phyloP scores from a whole-genome alignment of 2,888 invertebrate genomes.

The Catocala fraxini region DNA sequence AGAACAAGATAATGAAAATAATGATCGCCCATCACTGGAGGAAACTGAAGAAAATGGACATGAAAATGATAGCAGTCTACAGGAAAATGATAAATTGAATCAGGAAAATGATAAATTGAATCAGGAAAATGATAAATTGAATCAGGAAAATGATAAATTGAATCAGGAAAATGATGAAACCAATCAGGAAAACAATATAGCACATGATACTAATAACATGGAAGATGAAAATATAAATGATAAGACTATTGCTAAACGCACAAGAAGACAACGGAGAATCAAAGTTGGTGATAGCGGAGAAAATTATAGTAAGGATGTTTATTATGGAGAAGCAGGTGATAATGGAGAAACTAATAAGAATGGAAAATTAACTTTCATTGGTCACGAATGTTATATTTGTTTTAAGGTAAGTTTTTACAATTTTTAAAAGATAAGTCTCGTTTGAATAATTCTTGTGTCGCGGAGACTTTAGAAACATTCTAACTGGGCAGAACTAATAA shows the following conservation, averaged over 20 bases:
- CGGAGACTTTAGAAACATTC: no score
- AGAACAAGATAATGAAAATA: no score
- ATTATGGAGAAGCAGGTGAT: neutral
- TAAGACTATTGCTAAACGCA: conserved; percentile 5
- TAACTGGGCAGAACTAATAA: no score
- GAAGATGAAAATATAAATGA: conserved; percentile 2
- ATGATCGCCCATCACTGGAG: no score
- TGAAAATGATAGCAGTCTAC: conserved; percentile 2
- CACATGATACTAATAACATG: conserved; percentile 1
- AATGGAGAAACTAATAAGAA: conserved; percentile 16
- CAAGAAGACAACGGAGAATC: neutral
- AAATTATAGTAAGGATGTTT: conserved; percentile 2
- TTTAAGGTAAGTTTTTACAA: conserved; percentile 65
- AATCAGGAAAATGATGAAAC: conserved; percentile 11
- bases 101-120: conserved; percentile 1
- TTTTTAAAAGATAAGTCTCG: neutral
- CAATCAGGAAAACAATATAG: no score
- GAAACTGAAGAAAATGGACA: neutral
- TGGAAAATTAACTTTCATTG: conserved; percentile 61
- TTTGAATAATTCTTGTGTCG: no score
- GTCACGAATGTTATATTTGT: conserved; percentile 76
- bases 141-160: conserved; percentile 16
- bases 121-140: conserved; percentile 8
- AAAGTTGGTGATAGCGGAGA: conserved; percentile 16
- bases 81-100: conserved; percentile 2